Conservation (phyloP, 2,797 vertebrate species). For the Scomberomorus guttatus region DNA sequence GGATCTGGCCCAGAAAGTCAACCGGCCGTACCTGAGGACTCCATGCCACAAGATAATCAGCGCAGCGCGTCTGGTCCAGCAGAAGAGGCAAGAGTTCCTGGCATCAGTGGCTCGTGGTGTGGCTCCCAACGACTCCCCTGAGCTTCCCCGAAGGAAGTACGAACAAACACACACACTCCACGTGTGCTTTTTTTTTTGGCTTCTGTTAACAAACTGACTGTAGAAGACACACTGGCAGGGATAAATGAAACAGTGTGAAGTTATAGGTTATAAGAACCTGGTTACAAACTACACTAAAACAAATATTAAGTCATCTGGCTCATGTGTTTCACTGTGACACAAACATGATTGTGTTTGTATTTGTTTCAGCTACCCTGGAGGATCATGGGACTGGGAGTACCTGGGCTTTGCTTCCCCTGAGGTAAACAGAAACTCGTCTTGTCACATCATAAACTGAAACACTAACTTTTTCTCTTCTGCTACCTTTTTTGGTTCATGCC, state of each 20-base stretch:
- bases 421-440: slow-evolving; percentile 81
- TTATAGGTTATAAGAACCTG: background rate
- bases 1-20: slow-evolving; percentile 99
- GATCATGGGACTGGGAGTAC: slow-evolving; percentile 99
- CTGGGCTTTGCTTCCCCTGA: slow-evolving; percentile 98
- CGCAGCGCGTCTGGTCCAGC: slow-evolving; percentile 96
- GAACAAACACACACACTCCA: background rate
- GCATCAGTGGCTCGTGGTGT: slow-evolving; percentile 97
- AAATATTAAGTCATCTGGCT: background rate
- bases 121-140: slow-evolving; percentile 97
- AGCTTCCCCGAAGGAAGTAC: slow-evolving; percentile 95
- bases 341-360: slow-evolving; percentile 9
- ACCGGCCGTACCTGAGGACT: slow-evolving; percentile 97
- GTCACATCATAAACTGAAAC: slow-evolving; percentile 20
- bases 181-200: background rate
- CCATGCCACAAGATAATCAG: slow-evolving; percentile 98
- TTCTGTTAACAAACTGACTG: background rate
- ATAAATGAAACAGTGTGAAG: background rate
- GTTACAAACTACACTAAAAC: background rate
- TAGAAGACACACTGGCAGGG: background rate
- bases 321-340: background rate
- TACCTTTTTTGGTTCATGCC: slow-evolving; percentile 17
- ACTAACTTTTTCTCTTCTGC: slow-evolving; percentile 24
- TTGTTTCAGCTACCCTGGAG: slow-evolving; percentile 93
- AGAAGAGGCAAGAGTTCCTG: slow-evolving; percentile 98